Percentiles rank a stretch among this genome's conserved stretches.
phyloP scores from a whole-genome alignment of 2,888 invertebrate species.

The Melinaea menophilus region DNA sequence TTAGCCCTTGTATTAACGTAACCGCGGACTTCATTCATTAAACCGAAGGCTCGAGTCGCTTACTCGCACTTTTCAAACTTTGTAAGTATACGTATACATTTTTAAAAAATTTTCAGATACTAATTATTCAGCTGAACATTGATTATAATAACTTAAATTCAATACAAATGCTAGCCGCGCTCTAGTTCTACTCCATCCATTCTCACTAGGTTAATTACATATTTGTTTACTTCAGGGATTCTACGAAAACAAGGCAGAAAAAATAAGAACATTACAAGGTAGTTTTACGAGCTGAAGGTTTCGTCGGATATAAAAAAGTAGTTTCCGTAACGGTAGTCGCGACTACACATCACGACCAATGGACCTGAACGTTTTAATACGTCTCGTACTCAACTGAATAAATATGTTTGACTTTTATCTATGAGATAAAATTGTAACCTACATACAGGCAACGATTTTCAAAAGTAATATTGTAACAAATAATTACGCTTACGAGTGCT shows the following conservation, averaged over 20 bases:
- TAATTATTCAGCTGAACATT: background rate
- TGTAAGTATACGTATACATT: background rate
- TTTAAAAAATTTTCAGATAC: background rate
- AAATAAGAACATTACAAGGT: slow-evolving; percentile 6
- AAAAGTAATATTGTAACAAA: background rate
- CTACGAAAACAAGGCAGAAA: background rate
- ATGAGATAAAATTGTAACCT: no score
- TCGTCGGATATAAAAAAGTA: slow-evolving; percentile 3
- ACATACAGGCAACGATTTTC: no score
- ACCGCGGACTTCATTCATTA: background rate
- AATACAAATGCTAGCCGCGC: no score
- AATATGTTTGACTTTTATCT: no score
- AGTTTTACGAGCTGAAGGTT: slow-evolving; percentile 5
- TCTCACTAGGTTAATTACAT: background rate
- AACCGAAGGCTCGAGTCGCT: background rate
- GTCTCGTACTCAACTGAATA: no score
- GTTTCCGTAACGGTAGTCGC: background rate
- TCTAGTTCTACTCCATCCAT: background rate
- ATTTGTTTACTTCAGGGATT: background rate
- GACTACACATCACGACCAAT: background rate
- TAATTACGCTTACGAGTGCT: background rate
- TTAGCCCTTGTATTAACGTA: background rate
- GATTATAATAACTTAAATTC: no score
- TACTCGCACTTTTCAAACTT: background rate
- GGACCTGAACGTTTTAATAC: no score